phyloP scores from a whole-genome alignment of 2,888 invertebrate species.

The Plagiodera versicolora region DNA sequence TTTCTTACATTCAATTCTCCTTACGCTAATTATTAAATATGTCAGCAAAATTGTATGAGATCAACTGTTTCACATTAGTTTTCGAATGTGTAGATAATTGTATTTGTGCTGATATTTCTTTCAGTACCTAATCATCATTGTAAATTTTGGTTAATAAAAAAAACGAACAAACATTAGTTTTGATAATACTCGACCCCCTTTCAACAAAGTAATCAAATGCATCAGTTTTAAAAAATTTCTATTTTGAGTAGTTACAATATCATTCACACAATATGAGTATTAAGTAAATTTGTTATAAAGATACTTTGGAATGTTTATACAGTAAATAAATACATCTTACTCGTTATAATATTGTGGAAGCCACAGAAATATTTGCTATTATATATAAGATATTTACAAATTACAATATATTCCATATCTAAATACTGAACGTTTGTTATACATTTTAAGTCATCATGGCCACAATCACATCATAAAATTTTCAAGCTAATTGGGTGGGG shows the following conservation, averaged over 20 bases:
- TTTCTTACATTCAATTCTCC: too few relatives aligned
- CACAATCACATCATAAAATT: slow-evolving; percentile 36
- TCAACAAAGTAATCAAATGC: background rate
- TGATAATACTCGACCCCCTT: background rate
- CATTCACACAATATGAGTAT: slow-evolving; percentile 53
- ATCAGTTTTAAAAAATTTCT: slow-evolving; percentile 43
- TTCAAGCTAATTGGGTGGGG: slow-evolving; percentile 17
- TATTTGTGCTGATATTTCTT: slow-evolving; percentile 30
- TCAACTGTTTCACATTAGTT: slow-evolving; percentile 32
- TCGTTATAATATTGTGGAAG: slow-evolving; percentile 42
- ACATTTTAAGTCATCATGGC: slow-evolving; percentile 45
- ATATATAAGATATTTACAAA: slow-evolving; percentile 45
- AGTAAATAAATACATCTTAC: slow-evolving; percentile 45
- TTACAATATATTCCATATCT: slow-evolving; percentile 38
- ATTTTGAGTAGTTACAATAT: slow-evolving; percentile 44
- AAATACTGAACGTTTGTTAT: slow-evolving; percentile 48
- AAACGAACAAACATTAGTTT: slow-evolving; percentile 21
- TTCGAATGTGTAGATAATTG: slow-evolving; percentile 38
- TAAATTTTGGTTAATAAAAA: slow-evolving; percentile 44
- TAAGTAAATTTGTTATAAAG: slow-evolving; percentile 44
- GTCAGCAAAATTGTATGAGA: slow-evolving; percentile 30
- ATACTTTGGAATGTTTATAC: slow-evolving; percentile 47
- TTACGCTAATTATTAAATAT: slow-evolving; percentile 16
- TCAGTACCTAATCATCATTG: slow-evolving; percentile 37
- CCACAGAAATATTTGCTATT: slow-evolving; percentile 39